These are phyloP conservation scores for Diploscapter pachys DNA, from an alignment of 1,140 invertebrate genomes.

Conservation along the genomic window DNA sequence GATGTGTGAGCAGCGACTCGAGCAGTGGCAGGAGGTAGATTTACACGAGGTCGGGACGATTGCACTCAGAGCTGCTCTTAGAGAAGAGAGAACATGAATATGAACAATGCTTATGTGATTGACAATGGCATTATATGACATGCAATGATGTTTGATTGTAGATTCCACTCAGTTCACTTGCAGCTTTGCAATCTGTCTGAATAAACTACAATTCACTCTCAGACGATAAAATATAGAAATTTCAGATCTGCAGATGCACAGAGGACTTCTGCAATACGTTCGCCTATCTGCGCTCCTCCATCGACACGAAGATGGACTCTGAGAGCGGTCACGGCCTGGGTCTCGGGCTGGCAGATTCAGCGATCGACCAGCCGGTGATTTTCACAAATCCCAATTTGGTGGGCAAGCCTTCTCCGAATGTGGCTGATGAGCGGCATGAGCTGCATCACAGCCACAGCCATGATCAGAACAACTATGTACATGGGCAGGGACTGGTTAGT, in stretches of 20 bases:
- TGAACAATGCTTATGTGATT: background rate
- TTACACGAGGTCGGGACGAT: background rate
- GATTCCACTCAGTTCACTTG: background rate
- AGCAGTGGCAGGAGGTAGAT: slow-evolving; percentile 32
- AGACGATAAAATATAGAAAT: background rate
- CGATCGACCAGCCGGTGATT: no score
- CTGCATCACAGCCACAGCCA: background rate
- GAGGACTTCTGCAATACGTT: slow-evolving; percentile 52
- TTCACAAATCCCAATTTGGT: no score
- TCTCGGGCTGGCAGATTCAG: no score
- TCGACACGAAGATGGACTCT: slow-evolving; percentile 26
- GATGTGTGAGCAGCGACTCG: slow-evolving; percentile 20
- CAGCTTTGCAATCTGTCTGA: background rate
- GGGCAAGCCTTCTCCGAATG: no score
- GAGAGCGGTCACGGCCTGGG: no score
- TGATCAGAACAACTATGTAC: slow-evolving; percentile 9
- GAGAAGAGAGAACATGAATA: background rate
- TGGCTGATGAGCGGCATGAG: no score
- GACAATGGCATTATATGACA: background rate
- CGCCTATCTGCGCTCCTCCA: slow-evolving; percentile 44
- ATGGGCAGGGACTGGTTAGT: background rate
- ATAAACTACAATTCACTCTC: background rate
- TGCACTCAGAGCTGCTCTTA: background rate
- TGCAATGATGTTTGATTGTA: background rate
- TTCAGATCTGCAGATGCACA: slow-evolving; percentile 47